Evolutionary conservation across 2,113 vertebrate species (phyloP).

Genomic region (Fulica atra): DNA sequence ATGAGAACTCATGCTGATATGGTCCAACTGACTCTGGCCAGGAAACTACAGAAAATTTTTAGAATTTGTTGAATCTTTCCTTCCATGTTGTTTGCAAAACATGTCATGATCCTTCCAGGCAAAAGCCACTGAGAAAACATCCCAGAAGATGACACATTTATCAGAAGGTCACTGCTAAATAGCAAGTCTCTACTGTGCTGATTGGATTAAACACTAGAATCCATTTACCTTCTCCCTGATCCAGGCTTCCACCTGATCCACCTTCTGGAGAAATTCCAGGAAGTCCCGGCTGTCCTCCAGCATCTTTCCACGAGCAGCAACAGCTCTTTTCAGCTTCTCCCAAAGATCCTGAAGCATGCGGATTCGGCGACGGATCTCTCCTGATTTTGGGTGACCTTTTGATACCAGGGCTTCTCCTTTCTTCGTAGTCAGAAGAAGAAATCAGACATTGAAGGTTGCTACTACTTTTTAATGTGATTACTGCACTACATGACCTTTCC

Average conservation of each 20-base stretch:
- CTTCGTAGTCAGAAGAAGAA: slow-evolving; percentile 58
- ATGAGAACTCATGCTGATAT: not conserved
- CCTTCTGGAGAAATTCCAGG: slow-evolving; percentile 88
- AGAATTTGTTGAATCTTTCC: not conserved
- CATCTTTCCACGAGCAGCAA: slow-evolving; percentile 78
- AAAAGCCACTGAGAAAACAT: not conserved
- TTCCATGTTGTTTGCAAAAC: not conserved
- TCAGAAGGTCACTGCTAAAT: not conserved
- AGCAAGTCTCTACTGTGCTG: not conserved
- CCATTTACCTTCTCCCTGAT: slow-evolving; percentile 85
- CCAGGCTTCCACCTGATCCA: slow-evolving; percentile 88
- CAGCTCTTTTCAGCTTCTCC: slow-evolving; percentile 80
- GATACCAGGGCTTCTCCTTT: slow-evolving; percentile 78
- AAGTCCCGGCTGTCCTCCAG: slow-evolving; percentile 84
- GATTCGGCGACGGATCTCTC: slow-evolving; percentile 70
- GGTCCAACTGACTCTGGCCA: not conserved
- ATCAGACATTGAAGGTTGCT: not conserved
- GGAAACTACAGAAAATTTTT: not conserved
- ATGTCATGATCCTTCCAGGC: not conserved
- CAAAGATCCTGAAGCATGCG: slow-evolving; percentile 75
- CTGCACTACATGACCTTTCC: not conserved
- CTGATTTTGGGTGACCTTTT: slow-evolving; percentile 67
- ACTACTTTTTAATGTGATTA: not conserved
- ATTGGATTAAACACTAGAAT: not conserved
- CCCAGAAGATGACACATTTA: not conserved